Conservation (phyloP, 2,888 invertebrate species). For the Troides oblongomaculatus region DNA sequence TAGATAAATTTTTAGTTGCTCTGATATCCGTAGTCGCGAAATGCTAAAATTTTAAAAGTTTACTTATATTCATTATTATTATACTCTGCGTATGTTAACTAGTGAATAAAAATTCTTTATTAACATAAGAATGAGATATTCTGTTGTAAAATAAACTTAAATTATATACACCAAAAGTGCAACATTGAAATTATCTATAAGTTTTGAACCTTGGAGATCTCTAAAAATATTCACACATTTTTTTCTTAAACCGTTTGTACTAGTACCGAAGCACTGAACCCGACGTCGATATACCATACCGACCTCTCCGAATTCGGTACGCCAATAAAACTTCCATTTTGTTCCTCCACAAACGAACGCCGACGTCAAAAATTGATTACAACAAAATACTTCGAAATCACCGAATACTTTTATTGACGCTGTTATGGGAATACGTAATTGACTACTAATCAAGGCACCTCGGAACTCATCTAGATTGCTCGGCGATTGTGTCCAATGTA, state of each 20-base stretch:
- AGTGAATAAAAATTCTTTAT: too few species aligned
- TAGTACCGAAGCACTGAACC: slow-evolving; percentile 27
- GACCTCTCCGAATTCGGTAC: slow-evolving; percentile 76
- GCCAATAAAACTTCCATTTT: slow-evolving; percentile 73
- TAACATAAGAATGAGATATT: too few species aligned
- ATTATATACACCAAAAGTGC: too few species aligned
- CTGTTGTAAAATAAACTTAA: too few species aligned
- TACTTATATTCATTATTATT: too few species aligned
- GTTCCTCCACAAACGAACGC: slow-evolving; percentile 71
- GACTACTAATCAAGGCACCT: slow-evolving; percentile 66
- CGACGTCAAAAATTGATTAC: slow-evolving; percentile 77
- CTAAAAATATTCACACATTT: slow-evolving; percentile 22
- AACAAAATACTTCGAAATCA: slow-evolving; percentile 76
- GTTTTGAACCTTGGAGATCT: neutral
- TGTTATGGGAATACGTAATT: slow-evolving; percentile 75
- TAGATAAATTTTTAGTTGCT: too few species aligned
- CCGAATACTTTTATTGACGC: slow-evolving; percentile 74
- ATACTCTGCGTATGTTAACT: too few species aligned
- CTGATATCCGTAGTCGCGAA: too few species aligned
- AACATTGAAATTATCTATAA: neutral
- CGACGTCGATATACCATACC: slow-evolving; percentile 37
- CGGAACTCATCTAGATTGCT: slow-evolving; percentile 42
- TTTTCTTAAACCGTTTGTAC: slow-evolving; percentile 8
- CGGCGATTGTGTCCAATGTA: slow-evolving; percentile 44
- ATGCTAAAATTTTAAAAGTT: too few species aligned